Conservation (phyloP, 2,113 vertebrate species). For the Lepisosteus osseus region DNA sequence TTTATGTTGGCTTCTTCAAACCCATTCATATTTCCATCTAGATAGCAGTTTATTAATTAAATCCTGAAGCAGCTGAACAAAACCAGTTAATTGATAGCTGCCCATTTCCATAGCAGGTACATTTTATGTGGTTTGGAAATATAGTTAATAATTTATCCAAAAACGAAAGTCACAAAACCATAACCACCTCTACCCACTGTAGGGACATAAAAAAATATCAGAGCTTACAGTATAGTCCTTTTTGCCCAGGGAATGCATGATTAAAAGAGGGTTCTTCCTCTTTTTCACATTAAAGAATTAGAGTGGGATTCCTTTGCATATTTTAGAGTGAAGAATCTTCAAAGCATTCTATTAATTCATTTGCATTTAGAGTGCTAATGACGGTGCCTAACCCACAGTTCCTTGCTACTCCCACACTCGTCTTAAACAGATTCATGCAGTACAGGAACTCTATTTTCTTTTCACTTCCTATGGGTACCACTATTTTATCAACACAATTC, state of each 20-base stretch:
- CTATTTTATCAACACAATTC: not conserved
- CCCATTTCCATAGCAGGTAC: too few species aligned
- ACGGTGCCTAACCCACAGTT: conserved; percentile 40
- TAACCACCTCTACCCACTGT: conserved; percentile 52
- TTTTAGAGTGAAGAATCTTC: conserved; percentile 61
- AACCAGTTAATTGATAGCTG: too few species aligned
- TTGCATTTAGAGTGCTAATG: conserved; percentile 68
- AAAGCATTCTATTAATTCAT: conserved; percentile 64
- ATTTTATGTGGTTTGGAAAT: too few species aligned
- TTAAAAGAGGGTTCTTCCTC: conserved; percentile 19
- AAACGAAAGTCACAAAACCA: conserved; percentile 46
- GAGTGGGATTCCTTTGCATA: conserved; percentile 51
- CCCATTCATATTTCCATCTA: too few species aligned
- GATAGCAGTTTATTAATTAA: too few species aligned
- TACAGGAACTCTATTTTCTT: not conserved
- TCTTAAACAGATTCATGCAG: not conserved
- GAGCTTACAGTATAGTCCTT: conserved; percentile 48
- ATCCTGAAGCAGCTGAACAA: too few species aligned
- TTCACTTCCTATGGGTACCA: conserved; percentile 15
- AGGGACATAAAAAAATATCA: conserved; percentile 53
- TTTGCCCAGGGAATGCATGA: conserved; percentile 25
- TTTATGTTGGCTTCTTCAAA: too few species aligned
- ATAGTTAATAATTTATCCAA: too few species aligned
- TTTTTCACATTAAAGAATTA: conserved; percentile 17
- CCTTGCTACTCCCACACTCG: not conserved